Evolutionary conservation across 1,140 invertebrate species (phyloP).

Genomic region (Hesperophylax magnus): DNA sequence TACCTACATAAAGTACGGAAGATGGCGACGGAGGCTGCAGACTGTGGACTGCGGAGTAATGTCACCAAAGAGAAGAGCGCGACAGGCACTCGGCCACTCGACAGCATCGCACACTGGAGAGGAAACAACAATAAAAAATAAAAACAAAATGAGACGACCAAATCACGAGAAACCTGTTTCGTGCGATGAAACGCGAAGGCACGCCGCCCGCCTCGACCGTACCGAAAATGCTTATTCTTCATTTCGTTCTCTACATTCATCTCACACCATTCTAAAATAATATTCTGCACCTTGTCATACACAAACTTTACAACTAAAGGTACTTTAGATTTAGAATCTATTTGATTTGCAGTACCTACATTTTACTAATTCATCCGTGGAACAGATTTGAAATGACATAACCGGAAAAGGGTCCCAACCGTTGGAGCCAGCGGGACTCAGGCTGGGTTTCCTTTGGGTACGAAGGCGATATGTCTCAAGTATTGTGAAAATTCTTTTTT

Average conservation of each 20-base stretch:
- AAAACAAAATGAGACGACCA: slow-evolving; percentile 48
- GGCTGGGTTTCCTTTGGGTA: too few species aligned
- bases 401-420: too few species aligned
- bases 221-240: background rate
- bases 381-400: too few species aligned
- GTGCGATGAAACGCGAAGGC: slow-evolving; percentile 10
- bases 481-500: too few species aligned
- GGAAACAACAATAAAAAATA: slow-evolving; percentile 44
- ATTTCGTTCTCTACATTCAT: background rate
- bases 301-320: too few species aligned
- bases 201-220: too few species aligned
- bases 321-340: too few species aligned
- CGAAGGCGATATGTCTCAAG: too few species aligned
- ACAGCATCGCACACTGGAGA: background rate
- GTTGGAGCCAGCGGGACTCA: too few species aligned
- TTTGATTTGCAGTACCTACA: too few species aligned
- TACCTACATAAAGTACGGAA: background rate
- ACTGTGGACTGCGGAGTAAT: background rate
- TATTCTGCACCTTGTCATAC: background rate
- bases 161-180: slow-evolving; percentile 50
- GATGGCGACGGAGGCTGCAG: background rate
- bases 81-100: background rate
- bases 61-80: slow-evolving; percentile 14
- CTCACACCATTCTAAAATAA: background rate
- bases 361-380: too few species aligned